phyloP scores from a whole-genome alignment of 2,888 invertebrate species.

The Acronicta leporina region DNA sequence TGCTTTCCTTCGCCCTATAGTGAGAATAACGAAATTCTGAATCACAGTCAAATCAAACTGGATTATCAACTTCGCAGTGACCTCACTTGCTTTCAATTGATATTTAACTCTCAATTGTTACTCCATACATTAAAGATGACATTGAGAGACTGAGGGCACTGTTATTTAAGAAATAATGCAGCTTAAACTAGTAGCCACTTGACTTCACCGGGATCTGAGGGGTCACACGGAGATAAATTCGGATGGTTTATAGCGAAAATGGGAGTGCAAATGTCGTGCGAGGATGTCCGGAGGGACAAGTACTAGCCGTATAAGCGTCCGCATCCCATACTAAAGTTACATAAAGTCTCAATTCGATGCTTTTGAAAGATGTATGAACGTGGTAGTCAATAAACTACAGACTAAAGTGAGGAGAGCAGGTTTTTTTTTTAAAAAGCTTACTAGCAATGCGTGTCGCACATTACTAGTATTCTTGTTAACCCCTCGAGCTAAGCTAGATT shows the following conservation, averaged over 20 bases:
- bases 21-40: too few relatives aligned
- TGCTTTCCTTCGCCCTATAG: too few relatives aligned
- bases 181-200: background rate
- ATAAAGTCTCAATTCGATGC: background rate
- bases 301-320: conserved; percentile 13
- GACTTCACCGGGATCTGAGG: background rate
- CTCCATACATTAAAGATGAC: conserved; percentile 28
- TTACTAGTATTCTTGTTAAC: too few relatives aligned
- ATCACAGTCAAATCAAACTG: background rate
- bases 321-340: conserved; percentile 6
- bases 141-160: conserved; percentile 22
- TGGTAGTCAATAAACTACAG: background rate
- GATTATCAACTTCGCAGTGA: conserved; percentile 7
- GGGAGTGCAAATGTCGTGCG: conserved; percentile 19
- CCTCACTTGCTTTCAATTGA: conserved; percentile 39
- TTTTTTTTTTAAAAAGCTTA: too few relatives aligned
- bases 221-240: background rate
- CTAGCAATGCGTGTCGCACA: too few relatives aligned
- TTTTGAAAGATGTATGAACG: background rate
- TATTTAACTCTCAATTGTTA: conserved; percentile 10
- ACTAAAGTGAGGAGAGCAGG: too few relatives aligned
- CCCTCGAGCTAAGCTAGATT: too few relatives aligned
- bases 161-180: conserved; percentile 7
- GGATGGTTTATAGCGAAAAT: conserved; percentile 17
- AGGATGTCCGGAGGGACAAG: background rate